Conservation (phyloP, 2,888 invertebrate genomes). For the Leucophenga maculata region DNA sequence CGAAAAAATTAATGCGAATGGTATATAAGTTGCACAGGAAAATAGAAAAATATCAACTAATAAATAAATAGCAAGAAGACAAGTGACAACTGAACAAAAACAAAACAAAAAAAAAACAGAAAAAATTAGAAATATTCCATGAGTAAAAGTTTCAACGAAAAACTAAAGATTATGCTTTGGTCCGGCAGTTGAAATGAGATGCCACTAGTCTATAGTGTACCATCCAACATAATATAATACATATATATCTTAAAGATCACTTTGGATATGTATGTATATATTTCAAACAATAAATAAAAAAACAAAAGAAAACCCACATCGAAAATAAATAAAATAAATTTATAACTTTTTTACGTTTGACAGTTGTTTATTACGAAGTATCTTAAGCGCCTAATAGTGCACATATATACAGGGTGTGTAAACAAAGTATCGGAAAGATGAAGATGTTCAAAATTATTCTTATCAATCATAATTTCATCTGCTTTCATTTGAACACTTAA, state of each 20-base stretch:
- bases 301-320: conserved; percentile 42
- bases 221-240: too few species aligned
- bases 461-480: too few species aligned
- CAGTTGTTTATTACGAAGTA: conserved; percentile 3
- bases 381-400: too few species aligned
- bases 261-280: not conserved
- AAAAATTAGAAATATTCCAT: not conserved
- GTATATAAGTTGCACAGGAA: conserved; percentile 6
- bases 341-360: conserved; percentile 53
- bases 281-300: not conserved
- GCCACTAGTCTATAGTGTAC: not conserved
- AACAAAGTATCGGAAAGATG: too few species aligned
- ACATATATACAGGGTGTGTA: too few species aligned
- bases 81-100: not conserved
- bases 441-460: too few species aligned
- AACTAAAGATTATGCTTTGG: not conserved
- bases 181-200: not conserved
- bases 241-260: conserved; percentile 32
- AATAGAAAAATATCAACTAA: not conserved
- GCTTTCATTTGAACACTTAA: too few species aligned
- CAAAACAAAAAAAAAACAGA: too few species aligned
- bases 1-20: conserved; percentile 34
- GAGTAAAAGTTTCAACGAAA: not conserved
- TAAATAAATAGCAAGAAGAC: conserved; percentile 8
- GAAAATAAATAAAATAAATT: conserved; percentile 63